A percentile compares a stretch with the other conserved stretches of the same genome.
phyloP scores from a whole-genome alignment of 2,888 invertebrate species.

The Therioaphis trifolii region DNA sequence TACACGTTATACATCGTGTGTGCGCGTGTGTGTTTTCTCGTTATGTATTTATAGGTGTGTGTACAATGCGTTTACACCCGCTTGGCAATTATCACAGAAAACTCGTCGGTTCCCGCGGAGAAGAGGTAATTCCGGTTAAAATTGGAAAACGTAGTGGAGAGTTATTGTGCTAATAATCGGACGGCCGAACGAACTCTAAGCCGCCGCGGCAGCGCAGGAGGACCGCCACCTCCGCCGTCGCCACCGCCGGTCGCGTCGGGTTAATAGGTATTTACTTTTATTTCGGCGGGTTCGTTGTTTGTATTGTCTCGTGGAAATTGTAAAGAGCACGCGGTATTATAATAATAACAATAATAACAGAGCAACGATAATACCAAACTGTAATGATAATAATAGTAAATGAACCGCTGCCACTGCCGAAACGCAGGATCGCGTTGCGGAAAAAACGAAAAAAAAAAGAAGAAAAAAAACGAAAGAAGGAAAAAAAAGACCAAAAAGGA shows the following conservation, averaged over 20 bases:
- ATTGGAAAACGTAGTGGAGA: conserved; percentile 33
- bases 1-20: background rate
- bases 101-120: background rate
- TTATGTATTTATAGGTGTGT: background rate
- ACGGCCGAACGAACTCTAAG: background rate
- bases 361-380: background rate
- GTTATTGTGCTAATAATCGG: conserved; percentile 28
- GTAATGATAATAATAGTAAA: no score
- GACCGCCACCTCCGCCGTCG: background rate
- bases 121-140: conserved; percentile 7
- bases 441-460: background rate
- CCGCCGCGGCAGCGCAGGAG: background rate
- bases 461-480: background rate
- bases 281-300: background rate
- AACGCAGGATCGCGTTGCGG: background rate
- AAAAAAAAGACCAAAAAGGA: no score
- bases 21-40: background rate
- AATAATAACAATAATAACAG: background rate
- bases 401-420: background rate
- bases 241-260: background rate
- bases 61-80: no score
- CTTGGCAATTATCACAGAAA: background rate
- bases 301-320: background rate
- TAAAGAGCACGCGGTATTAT: background rate
- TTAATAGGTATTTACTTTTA: conserved; percentile 30